A percentile compares a stretch with the other conserved stretches of the same genome.
These are phyloP conservation scores for Cairina moschata DNA, from an alignment of 2,113 vertebrate genomes.

Conservation along the genomic window DNA sequence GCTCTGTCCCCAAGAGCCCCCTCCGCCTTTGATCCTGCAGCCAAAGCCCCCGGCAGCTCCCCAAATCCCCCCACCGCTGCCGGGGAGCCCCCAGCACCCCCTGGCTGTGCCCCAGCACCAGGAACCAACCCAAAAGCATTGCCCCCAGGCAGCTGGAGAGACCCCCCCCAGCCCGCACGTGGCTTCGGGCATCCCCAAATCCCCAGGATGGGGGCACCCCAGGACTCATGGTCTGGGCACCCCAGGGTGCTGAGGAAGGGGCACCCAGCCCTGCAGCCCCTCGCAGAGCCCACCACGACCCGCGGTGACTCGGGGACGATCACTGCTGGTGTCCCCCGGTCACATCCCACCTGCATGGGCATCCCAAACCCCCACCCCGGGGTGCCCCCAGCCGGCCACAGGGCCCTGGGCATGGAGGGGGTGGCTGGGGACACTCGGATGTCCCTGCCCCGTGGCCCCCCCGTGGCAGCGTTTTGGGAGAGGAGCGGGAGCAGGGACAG, in stretches of 20 bases:
- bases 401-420: neutral
- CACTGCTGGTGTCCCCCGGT: neutral
- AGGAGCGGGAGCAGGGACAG: neutral
- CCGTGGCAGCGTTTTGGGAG: neutral
- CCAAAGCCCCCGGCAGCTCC: neutral
- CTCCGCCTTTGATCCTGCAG: neutral
- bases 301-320: neutral
- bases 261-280: neutral
- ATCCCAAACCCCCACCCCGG: neutral
- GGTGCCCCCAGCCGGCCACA: neutral
- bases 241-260: neutral
- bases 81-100: neutral
- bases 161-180: too few relatives aligned
- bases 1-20: neutral
- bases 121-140: fast-evolving
- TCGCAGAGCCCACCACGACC: neutral
- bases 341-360: too few relatives aligned
- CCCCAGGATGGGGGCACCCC: neutral
- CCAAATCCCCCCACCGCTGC: neutral
- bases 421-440: neutral
- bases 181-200: neutral
- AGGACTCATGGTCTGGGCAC: too few relatives aligned
- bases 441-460: neutral
- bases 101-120: neutral
- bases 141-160: neutral